Conservation (phyloP, 1,140 invertebrate genomes). For the Aphelenchoides besseyi region DNA sequence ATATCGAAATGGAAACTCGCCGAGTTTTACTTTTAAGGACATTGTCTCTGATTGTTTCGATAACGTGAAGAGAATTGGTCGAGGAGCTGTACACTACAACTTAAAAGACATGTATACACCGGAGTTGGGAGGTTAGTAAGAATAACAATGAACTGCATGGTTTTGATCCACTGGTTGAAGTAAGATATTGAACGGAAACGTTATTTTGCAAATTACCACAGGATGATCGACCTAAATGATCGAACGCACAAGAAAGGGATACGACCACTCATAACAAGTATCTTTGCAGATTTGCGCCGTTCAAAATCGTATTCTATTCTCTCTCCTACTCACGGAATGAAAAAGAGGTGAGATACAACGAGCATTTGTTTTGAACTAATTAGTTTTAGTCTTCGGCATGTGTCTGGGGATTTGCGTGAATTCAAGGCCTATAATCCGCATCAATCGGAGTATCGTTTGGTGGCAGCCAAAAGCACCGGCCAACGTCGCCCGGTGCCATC, state of each 20-base stretch:
- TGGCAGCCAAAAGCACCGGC: background rate
- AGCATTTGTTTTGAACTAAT: too few species aligned
- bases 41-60: conserved; percentile 38
- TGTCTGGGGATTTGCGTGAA: conserved; percentile 33
- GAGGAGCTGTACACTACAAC: conserved; percentile 24
- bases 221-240: too few species aligned
- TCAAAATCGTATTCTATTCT: too few species aligned
- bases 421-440: conserved; percentile 37
- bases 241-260: too few species aligned
- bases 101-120: background rate
- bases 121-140: background rate
- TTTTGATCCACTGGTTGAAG: too few species aligned
- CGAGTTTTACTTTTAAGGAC: conserved; percentile 17
- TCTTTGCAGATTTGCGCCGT: too few species aligned
- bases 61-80: conserved; percentile 30
- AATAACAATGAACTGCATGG: too few species aligned
- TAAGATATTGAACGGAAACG: too few species aligned
- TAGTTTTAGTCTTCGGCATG: conserved; percentile 27
- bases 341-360: too few species aligned
- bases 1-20: background rate
- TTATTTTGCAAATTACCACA: too few species aligned
- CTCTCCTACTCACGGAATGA: too few species aligned
- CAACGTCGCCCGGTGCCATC: background rate
- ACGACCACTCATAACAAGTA: too few species aligned
- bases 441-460: conserved; percentile 29